Base-by-base conservation (phyloP, 2,888 invertebrate genomes). In the Pomacea canaliculata region DNA sequence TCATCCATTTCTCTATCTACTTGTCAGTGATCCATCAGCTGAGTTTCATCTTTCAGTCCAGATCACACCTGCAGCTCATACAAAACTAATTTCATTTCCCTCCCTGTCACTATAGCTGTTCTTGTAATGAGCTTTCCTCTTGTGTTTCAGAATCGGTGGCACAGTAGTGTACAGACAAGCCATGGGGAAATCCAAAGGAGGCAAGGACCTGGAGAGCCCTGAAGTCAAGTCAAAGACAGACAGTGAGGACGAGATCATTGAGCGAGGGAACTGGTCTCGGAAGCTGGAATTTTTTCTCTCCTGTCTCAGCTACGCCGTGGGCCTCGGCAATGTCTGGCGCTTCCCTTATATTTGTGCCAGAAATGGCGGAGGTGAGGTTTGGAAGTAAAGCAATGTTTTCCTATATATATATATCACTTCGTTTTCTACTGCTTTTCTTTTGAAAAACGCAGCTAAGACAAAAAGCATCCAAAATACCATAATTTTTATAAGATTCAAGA, bases 211-310 rank as follows among this genome's bases (percentile, higher is more conserved):
- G 51, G 51, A 56, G 51, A 56, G 16, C 16, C 12, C 12, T 10
- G 51, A 56, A 10, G 51, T 56, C 12, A 56, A 16, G 10, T 56
- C 51, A 37, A 37, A 37, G 37, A 0, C 37, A n/a, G 48, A 23
- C 13, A 51, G 67, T 10, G 59, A 70, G 51, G 76, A 76, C 48
- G 73, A 76, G 70, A 69, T 60, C n/a, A 65, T 48, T 19, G 49
- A 46, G 19, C 74, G 79, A 48, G 74, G 76, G 46, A 79, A 77
- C 73, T 79, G 79, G 79, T 73, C 79, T 8, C 51, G 77, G 13
- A 79, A 79, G 73, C 68, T 77, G 72, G 79, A 79, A 68, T 79
- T 79, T 68, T 70, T 79, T 46, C 71, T 79, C 46, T 79, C 79
- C 19, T 79, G 79, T 63, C 77, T 79, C 23, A 77, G 77, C 59